Evolutionary conservation across 1,140 invertebrate species (phyloP).

Genomic region (Bombus haemorrhoidalis): DNA sequence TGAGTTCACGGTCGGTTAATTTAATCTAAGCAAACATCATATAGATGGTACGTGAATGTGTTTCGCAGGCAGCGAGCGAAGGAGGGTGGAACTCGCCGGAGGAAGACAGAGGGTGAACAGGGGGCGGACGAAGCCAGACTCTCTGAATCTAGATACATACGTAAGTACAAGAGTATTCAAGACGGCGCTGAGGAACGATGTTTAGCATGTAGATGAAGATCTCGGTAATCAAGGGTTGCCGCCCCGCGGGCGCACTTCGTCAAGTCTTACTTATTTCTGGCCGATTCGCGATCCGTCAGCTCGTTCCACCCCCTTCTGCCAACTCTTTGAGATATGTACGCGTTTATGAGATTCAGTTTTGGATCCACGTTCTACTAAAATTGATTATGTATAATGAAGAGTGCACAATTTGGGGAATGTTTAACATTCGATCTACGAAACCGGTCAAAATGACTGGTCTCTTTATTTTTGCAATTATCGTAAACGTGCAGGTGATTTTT

Average conservation of each 20-base stretch:
- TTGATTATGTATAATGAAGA: too few relatives aligned
- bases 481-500: too few relatives aligned
- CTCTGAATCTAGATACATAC: conserved; percentile 80
- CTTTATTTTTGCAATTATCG: too few relatives aligned
- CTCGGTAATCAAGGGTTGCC: conserved; percentile 81
- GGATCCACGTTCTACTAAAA: background rate
- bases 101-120: conserved; percentile 80
- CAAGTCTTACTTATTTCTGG: conserved; percentile 79
- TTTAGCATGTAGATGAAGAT: conserved; percentile 83
- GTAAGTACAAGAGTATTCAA: conserved; percentile 82
- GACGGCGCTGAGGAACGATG: conserved; percentile 77
- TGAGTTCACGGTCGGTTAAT: conserved; percentile 78
- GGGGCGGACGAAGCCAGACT: conserved; percentile 43
- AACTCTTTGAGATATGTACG: background rate
- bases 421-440: too few relatives aligned
- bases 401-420: too few relatives aligned
- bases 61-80: conserved; percentile 65
- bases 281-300: conserved; percentile 54
- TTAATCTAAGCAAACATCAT: conserved; percentile 82
- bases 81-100: conserved; percentile 77
- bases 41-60: conserved; percentile 74
- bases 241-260: conserved; percentile 80
- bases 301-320: background rate
- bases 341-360: background rate
- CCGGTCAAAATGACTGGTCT: too few relatives aligned